phyloP scores from a whole-genome alignment of 1,140 invertebrate genomes.

The Chelonus insularis region DNA sequence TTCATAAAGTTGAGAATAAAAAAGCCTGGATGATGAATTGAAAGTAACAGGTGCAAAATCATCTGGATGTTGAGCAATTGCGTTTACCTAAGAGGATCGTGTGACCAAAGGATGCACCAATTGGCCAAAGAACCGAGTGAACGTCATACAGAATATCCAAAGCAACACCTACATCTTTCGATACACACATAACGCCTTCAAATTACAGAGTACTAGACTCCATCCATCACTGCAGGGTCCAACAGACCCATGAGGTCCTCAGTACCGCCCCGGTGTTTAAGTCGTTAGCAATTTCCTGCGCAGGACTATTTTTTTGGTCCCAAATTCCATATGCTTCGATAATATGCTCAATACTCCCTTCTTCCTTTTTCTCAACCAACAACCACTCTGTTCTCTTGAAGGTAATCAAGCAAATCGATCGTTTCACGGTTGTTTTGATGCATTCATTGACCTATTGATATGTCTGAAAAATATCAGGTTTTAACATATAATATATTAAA shows the following conservation, averaged over 20 bases:
- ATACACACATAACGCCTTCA: conserved; percentile 57
- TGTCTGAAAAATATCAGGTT: background rate
- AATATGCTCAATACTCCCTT: conserved; percentile 36
- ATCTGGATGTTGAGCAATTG: too few species aligned
- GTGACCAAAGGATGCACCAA: background rate
- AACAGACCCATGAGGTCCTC: conserved; percentile 35
- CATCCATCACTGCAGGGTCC: conserved; percentile 52
- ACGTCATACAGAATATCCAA: conserved; percentile 3
- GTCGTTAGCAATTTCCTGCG: conserved; percentile 62
- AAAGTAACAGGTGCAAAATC: background rate
- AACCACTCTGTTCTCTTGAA: conserved; percentile 20
- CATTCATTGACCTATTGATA: background rate
- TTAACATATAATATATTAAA: background rate
- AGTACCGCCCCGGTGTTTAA: conserved; percentile 57
- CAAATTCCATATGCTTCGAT: conserved; percentile 59
- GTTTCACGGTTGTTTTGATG: conserved; percentile 34
- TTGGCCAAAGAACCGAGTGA: background rate
- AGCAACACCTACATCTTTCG: conserved; percentile 35
- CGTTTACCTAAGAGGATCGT: too few species aligned
- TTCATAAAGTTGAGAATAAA: background rate
- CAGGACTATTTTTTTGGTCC: conserved; percentile 52
- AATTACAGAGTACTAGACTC: conserved; percentile 55
- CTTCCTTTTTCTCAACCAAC: conserved; percentile 2
- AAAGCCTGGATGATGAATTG: background rate
- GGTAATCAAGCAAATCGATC: conserved; percentile 35